Evolutionary conservation across 2,113 vertebrate genomes (phyloP).

Genomic region (Corydoras maculifer): DNA sequence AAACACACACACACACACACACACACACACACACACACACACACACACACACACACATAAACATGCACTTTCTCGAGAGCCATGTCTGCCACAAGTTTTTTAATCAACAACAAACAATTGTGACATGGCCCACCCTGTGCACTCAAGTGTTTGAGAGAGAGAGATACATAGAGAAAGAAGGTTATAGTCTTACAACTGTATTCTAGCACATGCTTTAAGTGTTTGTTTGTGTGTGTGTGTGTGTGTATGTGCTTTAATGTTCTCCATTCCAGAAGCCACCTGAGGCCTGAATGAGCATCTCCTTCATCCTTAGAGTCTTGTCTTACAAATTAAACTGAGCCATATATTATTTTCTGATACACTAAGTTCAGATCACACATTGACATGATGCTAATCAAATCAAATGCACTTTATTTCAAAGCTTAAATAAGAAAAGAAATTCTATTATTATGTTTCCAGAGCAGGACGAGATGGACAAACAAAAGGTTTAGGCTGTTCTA

Average conservation of each 20-base stretch:
- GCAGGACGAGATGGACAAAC: no score
- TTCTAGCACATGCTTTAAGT: background rate
- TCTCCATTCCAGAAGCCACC: slow-evolving; percentile 33
- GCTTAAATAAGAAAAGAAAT: no score
- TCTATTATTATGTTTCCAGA: no score
- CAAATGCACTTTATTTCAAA: no score
- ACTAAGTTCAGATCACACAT: background rate
- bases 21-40: slow-evolving; percentile 30
- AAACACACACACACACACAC: background rate
- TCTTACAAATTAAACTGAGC: slow-evolving; percentile 27
- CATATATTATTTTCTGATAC: background rate
- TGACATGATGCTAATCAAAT: no score
- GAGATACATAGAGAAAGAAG: no score
- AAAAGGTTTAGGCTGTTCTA: no score
- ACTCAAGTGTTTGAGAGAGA: slow-evolving; percentile 14
- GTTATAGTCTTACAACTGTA: no score
- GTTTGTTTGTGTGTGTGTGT: slow-evolving; percentile 16
- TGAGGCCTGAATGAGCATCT: slow-evolving; percentile 24
- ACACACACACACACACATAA: slow-evolving; percentile 27
- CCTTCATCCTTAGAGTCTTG: slow-evolving; percentile 7
- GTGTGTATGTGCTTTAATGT: slow-evolving; percentile 11
- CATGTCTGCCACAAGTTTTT: slow-evolving; percentile 31
- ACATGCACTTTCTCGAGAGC: slow-evolving; percentile 28
- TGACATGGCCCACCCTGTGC: slow-evolving; percentile 23
- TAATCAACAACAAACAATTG: slow-evolving; percentile 40